Percentiles rank a stretch among this genome's conserved stretches.
phyloP scores from a whole-genome alignment of 2,888 invertebrate genomes.

The Dryomyza anilis region DNA sequence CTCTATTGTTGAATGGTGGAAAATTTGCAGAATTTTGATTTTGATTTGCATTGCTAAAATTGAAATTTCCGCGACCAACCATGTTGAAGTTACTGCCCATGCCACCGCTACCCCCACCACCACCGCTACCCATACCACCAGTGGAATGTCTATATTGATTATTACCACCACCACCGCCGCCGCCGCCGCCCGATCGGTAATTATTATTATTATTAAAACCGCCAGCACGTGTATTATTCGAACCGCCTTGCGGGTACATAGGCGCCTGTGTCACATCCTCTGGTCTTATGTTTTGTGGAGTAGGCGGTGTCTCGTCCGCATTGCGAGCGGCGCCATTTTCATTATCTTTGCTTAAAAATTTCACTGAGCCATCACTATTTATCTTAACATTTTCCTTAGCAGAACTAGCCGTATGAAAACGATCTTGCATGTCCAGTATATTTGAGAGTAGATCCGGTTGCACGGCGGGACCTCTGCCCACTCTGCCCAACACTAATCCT shows the following conservation, averaged over 20 bases:
- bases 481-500: slow-evolving; percentile 46
- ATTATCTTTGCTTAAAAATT: slow-evolving; percentile 51
- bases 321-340: background rate
- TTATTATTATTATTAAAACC: slow-evolving; percentile 41
- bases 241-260: slow-evolving; percentile 68
- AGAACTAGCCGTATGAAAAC: slow-evolving; percentile 70
- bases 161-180: slow-evolving; percentile 31
- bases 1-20: slow-evolving; percentile 48
- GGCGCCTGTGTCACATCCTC: slow-evolving; percentile 64
- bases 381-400: slow-evolving; percentile 64
- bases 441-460: slow-evolving; percentile 68
- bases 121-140: slow-evolving; percentile 15
- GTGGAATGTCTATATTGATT: slow-evolving; percentile 45
- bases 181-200: slow-evolving; percentile 42
- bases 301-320: background rate
- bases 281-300: slow-evolving; percentile 11
- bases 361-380: slow-evolving; percentile 66
- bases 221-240: slow-evolving; percentile 61
- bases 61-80: slow-evolving; percentile 45
- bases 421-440: slow-evolving; percentile 73
- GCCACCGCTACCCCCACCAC: slow-evolving; percentile 29
- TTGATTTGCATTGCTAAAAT: slow-evolving; percentile 39
- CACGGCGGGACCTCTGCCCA: slow-evolving; percentile 27
- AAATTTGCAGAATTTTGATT: slow-evolving; percentile 37
- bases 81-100: slow-evolving; percentile 34